These are phyloP conservation scores for Caenorhabditis auriculariae DNA, from an alignment of 2,888 invertebrate genomes.

Conservation along the genomic window DNA sequence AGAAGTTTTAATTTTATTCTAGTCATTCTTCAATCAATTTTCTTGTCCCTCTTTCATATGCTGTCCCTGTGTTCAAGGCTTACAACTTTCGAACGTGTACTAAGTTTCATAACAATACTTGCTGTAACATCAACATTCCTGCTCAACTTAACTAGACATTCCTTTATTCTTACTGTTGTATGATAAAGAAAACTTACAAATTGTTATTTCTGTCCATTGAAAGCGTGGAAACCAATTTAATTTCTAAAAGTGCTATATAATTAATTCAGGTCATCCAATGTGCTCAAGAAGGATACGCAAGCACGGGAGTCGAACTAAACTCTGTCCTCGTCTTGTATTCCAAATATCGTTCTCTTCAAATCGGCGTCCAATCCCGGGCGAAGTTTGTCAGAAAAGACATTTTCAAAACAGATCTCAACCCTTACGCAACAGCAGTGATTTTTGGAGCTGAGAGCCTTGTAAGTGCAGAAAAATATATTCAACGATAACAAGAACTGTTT, in stretches of 20 bases:
- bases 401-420: constrained; percentile 52
- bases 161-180: too few relatives aligned
- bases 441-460: constrained; percentile 60
- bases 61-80: too few relatives aligned
- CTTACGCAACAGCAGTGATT: constrained; percentile 52
- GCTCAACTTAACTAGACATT: too few relatives aligned
- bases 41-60: too few relatives aligned
- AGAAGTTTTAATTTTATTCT: too few relatives aligned
- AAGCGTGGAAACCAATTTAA: background rate
- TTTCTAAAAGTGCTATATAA: background rate
- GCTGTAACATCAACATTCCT: too few relatives aligned
- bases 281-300: constrained; percentile 50
- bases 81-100: too few relatives aligned
- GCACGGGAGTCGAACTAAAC: constrained; percentile 59
- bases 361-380: constrained; percentile 4
- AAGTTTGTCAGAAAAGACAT: constrained; percentile 36
- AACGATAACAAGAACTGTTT: constrained; percentile 10
- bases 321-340: constrained; percentile 54
- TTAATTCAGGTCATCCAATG: constrained; percentile 55
- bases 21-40: too few relatives aligned
- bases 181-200: too few relatives aligned
- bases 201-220: too few relatives aligned
- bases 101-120: too few relatives aligned
- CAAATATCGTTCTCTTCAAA: constrained; percentile 20
- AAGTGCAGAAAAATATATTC: background rate